Base-by-base conservation (phyloP, 2,113 vertebrate genomes). In the Abramis brama region DNA sequence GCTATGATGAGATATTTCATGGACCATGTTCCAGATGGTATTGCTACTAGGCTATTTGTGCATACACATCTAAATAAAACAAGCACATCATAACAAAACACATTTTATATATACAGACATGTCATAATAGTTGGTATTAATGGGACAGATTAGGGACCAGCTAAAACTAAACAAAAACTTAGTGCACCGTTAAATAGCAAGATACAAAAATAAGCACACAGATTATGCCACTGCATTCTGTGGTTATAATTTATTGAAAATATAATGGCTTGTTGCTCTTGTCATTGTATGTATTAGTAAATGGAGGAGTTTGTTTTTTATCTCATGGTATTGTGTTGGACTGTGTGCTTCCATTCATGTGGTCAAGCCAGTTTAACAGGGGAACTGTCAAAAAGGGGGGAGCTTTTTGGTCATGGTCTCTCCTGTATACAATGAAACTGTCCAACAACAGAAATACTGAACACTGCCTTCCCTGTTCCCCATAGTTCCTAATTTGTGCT, bases 331-430 rank as follows among this genome's bases (percentile, higher is more conserved):
- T 84, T 47, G 21, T 21, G 60, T 52, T 66, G 27, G 19, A 78
- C 47, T 15, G 30, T 64, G 0, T 52, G 23, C 13, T 66, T 79
- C 11, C 8, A 57, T 64, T 79, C 21, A 39, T 79, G 71, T 57
- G 52, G 45, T 62, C 70, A 59, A 33, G 64, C 79, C 21, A n/a
- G 57, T 57, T 43, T 74, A 64, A 78, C 60, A 83, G 23, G 15
- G 52, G 9, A 36, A 25, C 47, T n/a, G 27, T 87, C 50, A 84
- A 27, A 30, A 64, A 30, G 11, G 13, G 66, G 85, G 30, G 19
- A 45, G n/a, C 50, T 75, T 87, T 45, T 84, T 19, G 52, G 19
- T 79, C n/a, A 79, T 73, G 62, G 62, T 52, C 21, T 55, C 36
- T 55, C 30, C 15, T 59, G 19, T 66, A 55, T 19, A 52, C 47